Percentiles rank a stretch among this genome's conserved stretches.
These are phyloP conservation scores for Ormyrus thymus DNA, from an alignment of 2,888 invertebrate species.

Conservation along the genomic window DNA sequence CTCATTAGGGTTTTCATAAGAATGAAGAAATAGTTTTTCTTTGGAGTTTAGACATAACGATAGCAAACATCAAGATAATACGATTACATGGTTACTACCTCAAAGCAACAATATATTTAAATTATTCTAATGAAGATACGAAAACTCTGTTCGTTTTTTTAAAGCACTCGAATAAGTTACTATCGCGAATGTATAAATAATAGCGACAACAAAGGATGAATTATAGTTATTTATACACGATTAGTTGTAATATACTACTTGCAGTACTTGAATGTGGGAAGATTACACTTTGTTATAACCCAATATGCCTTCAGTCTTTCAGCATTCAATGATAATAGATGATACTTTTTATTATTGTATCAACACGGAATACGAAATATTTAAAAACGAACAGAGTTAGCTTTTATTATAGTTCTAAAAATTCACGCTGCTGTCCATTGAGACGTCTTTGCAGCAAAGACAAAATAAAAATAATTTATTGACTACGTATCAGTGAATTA, in stretches of 20 bases:
- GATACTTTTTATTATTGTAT: conserved; percentile 38
- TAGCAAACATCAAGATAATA: conserved; percentile 71
- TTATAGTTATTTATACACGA: conserved; percentile 40
- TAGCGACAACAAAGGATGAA: conserved; percentile 21
- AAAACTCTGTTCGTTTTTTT: conserved; percentile 59
- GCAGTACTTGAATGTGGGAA: conserved; percentile 31
- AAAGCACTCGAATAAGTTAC: conserved; percentile 60
- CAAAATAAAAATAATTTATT: conserved; percentile 54
- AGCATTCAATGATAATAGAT: conserved; percentile 29
- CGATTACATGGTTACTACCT: conserved; percentile 72
- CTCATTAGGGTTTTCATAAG: conserved; percentile 26
- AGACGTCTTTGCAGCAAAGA: conserved; percentile 48
- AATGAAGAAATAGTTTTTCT: conserved; percentile 45
- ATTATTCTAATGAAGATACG: conserved; percentile 59
- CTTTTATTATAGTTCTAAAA: conserved; percentile 43
- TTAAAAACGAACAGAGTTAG: conserved; percentile 51
- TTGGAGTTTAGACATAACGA: conserved; percentile 64
- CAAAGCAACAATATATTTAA: conserved; percentile 66
- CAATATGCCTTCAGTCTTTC: conserved; percentile 42
- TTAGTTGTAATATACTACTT: conserved; percentile 38
- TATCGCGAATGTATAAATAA: conserved; percentile 26
- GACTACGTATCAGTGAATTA: conserved; percentile 43
- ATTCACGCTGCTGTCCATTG: conserved; percentile 41
- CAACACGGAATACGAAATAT: neutral
- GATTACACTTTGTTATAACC: conserved; percentile 24